Conservation (phyloP, 2,797 vertebrate genomes). For the Scarus forsteni region DNA sequence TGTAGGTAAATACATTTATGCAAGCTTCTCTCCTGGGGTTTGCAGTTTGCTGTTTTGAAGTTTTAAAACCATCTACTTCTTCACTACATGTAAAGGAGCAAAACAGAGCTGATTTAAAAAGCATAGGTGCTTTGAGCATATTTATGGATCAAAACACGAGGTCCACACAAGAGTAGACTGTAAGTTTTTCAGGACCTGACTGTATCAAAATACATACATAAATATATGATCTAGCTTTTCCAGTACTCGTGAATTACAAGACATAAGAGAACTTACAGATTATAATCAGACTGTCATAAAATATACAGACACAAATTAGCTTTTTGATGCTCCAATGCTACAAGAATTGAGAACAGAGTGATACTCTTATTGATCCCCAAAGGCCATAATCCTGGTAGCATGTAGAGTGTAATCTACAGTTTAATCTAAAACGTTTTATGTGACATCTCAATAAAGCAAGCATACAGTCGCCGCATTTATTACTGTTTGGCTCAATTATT, state of each 20-base stretch:
- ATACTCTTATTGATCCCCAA: too few species aligned
- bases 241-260: constrained; percentile 25
- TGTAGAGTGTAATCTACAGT: too few species aligned
- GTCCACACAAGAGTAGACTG: background rate
- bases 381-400: too few species aligned
- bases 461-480: too few species aligned
- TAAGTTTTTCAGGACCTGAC: background rate
- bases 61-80: constrained; percentile 31
- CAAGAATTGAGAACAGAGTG: too few species aligned
- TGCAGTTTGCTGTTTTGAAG: constrained; percentile 43
- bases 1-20: constrained; percentile 78
- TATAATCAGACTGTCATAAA: too few species aligned
- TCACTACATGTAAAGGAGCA: constrained; percentile 22
- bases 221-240: constrained; percentile 10
- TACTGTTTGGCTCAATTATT: too few species aligned
- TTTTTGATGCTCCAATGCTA: too few species aligned
- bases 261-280: background rate
- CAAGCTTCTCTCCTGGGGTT: constrained; percentile 56
- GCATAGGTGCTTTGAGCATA: constrained; percentile 22
- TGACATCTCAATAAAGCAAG: too few species aligned
- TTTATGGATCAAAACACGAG: constrained; percentile 31
- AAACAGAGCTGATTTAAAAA: constrained; percentile 32
- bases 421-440: too few species aligned
- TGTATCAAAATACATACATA: background rate
- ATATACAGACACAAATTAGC: too few species aligned